phyloP scores from a whole-genome alignment of 2,888 invertebrate genomes.

The Hetaerina titia region DNA sequence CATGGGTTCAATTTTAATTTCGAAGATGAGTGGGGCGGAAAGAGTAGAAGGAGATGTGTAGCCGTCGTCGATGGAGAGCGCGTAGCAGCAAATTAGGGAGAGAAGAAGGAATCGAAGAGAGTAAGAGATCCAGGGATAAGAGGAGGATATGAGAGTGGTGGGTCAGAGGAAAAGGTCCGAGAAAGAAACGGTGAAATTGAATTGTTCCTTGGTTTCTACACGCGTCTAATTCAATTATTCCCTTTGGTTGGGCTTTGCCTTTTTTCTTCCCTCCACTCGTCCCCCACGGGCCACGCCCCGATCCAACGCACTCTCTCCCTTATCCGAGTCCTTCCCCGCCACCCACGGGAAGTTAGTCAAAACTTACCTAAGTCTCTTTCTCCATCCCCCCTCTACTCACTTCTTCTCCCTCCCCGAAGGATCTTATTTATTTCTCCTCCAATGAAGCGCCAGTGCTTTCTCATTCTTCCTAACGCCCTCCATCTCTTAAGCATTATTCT shows the following conservation, averaged over 20 bases:
- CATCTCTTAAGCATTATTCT: background rate
- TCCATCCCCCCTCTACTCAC: background rate
- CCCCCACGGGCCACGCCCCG: background rate
- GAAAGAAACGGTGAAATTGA: conserved; percentile 39
- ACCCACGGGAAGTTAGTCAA: conserved; percentile 36
- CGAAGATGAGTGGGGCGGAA: background rate
- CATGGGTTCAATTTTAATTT: background rate
- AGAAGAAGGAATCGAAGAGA: background rate
- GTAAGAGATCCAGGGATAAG: background rate
- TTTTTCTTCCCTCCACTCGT: background rate
- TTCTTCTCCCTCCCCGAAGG: background rate
- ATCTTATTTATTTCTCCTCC: conserved; percentile 47
- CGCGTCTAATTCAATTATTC: conserved; percentile 56
- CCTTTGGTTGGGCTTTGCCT: conserved; percentile 25
- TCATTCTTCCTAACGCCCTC: background rate
- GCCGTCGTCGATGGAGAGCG: background rate
- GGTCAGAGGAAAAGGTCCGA: background rate
- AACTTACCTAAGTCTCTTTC: conserved; percentile 39
- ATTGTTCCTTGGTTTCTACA: conserved; percentile 51
- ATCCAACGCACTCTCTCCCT: conserved; percentile 3
- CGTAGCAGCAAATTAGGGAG: background rate
- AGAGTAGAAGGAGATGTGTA: background rate
- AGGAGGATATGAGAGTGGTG: conserved; percentile 6
- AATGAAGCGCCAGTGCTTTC: background rate
- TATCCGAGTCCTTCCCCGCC: background rate